These are phyloP conservation scores for Anolis carolinensis DNA, from an alignment of 2,113 vertebrate genomes.

Conservation along the genomic window DNA sequence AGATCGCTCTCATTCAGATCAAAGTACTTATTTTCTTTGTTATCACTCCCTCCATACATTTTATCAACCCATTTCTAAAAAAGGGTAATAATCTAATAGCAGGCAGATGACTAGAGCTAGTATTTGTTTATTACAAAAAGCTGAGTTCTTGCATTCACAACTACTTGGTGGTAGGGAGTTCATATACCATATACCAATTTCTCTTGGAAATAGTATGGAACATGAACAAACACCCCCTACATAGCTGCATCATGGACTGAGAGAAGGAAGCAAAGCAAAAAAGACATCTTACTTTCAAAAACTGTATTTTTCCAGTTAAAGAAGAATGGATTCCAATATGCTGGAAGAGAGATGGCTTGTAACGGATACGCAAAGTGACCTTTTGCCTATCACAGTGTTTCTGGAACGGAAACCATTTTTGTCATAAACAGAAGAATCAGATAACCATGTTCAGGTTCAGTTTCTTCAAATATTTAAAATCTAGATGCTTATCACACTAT, in stretches of 20 bases:
- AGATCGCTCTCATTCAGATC: neutral
- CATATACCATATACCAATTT: neutral
- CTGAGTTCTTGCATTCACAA: too few relatives aligned
- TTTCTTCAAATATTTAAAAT: neutral
- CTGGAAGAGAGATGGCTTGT: conserved; percentile 83
- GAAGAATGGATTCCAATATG: conserved; percentile 78
- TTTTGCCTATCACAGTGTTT: conserved; percentile 69
- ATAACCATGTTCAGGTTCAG: neutral
- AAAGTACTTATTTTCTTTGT: neutral
- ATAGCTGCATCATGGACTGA: conserved; percentile 9
- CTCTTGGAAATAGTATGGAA: neutral
- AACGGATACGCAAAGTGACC: conserved; percentile 66
- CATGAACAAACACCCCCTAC: neutral
- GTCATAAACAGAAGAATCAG: neutral
- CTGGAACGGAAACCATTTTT: conserved; percentile 63
- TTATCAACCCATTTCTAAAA: neutral
- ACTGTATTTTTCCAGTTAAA: conserved; percentile 69
- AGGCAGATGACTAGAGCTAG: neutral
- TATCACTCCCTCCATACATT: too few relatives aligned
- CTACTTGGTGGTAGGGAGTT: neutral
- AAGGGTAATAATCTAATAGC: too few relatives aligned
- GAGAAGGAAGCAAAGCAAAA: neutral
- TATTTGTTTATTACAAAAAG: too few relatives aligned
- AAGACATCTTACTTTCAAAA: conserved; percentile 74
- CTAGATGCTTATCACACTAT: neutral